Evolutionary conservation across 2,888 invertebrate species (phyloP).

Genomic region (Drosophila rellima): DNA sequence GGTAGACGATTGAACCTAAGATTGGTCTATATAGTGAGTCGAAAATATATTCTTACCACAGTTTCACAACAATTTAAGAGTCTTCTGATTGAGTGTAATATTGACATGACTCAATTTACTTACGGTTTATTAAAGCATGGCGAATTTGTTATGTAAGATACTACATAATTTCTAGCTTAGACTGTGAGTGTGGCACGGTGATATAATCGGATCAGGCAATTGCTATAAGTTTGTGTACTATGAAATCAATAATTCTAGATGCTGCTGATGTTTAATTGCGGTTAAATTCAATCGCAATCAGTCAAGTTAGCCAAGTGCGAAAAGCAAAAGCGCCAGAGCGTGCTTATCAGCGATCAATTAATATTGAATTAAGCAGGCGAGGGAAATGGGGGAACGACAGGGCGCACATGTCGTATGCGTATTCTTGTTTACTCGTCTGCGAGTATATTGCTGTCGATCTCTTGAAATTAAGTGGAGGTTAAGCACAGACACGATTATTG

Average conservation of each 20-base stretch:
- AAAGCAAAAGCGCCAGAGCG: constrained; percentile 49
- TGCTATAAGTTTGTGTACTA: background rate
- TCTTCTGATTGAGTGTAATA: too few species aligned
- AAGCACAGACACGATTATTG: constrained; percentile 29
- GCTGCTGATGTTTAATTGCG: constrained; percentile 13
- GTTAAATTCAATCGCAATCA: constrained; percentile 35
- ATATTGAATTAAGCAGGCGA: constrained; percentile 81
- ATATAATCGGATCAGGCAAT: constrained; percentile 16
- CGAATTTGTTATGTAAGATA: constrained; percentile 4
- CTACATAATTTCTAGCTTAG: background rate
- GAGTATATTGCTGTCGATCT: constrained; percentile 28
- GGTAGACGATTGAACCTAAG: background rate
- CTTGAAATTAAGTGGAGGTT: constrained; percentile 52
- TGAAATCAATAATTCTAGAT: constrained; percentile 6
- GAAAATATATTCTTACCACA: background rate
- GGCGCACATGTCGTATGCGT: constrained; percentile 65
- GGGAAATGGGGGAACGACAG: constrained; percentile 19
- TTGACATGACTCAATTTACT: background rate
- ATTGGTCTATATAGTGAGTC: too few species aligned
- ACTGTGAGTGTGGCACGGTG: background rate
- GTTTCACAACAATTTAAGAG: background rate
- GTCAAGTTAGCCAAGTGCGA: constrained; percentile 34
- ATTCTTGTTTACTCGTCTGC: constrained; percentile 43
- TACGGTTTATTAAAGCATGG: background rate
- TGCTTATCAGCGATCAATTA: constrained; percentile 81